These are phyloP conservation scores for Penaeus indicus DNA, from an alignment of 1,140 invertebrate genomes.

Conservation along the genomic window DNA sequence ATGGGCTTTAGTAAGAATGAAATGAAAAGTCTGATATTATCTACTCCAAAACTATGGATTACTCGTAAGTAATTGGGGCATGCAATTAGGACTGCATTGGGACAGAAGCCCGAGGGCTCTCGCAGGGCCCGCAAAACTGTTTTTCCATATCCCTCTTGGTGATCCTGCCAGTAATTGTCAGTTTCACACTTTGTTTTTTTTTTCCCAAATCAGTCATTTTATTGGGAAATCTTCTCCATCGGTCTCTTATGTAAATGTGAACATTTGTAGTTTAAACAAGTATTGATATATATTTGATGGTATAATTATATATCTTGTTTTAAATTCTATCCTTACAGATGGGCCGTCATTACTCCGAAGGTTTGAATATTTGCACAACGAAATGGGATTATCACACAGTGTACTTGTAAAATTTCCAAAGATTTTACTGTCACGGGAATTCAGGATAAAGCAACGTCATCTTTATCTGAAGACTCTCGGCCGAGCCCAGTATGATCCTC, in stretches of 20 bases:
- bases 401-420: constrained; percentile 45
- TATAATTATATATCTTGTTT: background rate
- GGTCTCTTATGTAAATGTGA: no score
- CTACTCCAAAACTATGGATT: constrained; percentile 44
- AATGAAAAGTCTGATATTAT: constrained; percentile 48
- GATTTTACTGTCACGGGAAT: constrained; percentile 37
- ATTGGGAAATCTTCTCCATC: no score
- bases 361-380: constrained; percentile 40
- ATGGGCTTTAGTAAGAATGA: constrained; percentile 46
- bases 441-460: constrained; percentile 48
- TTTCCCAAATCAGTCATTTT: no score
- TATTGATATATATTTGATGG: background rate
- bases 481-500: constrained; percentile 36
- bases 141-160: no score
- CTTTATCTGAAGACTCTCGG: constrained; percentile 35
- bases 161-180: no score
- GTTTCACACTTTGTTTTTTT: no score
- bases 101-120: no score
- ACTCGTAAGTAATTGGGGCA: background rate
- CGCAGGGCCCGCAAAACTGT: no score
- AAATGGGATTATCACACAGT: constrained; percentile 43
- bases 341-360: constrained; percentile 34
- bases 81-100: no score
- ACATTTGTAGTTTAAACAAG: background rate
- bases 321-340: constrained; percentile 19